Conservation (phyloP, 92 coral and sea anemone genomes). For the Umimayanthus chanpuru region DNA sequence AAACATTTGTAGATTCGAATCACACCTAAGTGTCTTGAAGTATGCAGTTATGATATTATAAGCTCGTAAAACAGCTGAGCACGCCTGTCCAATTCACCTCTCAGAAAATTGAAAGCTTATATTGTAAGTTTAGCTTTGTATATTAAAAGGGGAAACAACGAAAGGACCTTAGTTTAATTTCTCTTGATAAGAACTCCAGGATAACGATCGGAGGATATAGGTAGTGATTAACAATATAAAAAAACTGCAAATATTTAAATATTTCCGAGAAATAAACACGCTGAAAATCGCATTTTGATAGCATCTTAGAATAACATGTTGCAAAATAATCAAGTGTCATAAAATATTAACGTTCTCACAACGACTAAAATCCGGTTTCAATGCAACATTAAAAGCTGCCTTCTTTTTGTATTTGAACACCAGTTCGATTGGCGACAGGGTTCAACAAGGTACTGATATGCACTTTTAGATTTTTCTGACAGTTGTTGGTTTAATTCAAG, state of each 20-base stretch:
- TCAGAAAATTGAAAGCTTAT: not conserved
- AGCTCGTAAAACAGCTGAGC: not conserved
- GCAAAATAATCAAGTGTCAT: not conserved
- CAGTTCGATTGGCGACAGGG: too few relatives aligned
- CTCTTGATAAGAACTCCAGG: not conserved
- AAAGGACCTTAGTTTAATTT: not conserved
- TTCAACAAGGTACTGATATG: not conserved
- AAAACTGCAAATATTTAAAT: not conserved
- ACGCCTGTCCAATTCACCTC: too few relatives aligned
- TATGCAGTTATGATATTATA: not conserved
- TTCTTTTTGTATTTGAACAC: too few relatives aligned
- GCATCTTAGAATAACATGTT: not conserved
- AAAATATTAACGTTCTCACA: not conserved
- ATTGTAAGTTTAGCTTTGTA: not conserved
- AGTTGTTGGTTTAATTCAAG: not conserved
- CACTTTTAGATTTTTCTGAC: not conserved
- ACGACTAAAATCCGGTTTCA: not conserved
- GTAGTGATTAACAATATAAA: not conserved
- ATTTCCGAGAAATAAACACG: conserved; percentile 9
- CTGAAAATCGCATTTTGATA: not conserved
- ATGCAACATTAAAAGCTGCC: too few relatives aligned
- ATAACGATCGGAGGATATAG: not conserved
- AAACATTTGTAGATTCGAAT: not conserved
- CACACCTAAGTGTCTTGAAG: not conserved
- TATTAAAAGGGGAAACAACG: not conserved